Evolutionary conservation across 1,140 invertebrate species (phyloP), one percentile per base, ranked within the genome.

Genomic region (Bombyx mandarina): DNA sequence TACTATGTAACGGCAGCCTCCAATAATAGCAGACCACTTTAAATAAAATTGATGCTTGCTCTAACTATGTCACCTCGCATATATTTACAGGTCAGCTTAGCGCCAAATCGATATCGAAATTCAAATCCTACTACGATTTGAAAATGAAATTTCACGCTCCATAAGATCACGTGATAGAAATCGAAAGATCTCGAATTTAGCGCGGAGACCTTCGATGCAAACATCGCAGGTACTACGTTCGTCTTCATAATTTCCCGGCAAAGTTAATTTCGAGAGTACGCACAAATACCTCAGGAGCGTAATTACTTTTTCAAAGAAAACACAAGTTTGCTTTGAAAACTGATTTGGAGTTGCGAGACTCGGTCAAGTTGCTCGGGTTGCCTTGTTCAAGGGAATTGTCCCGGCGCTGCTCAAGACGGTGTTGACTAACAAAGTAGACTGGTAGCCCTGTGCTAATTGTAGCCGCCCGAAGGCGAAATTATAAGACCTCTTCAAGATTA

Each of bases 401-500:
- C 46, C 43, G 45, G 57, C 7, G 50, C 7, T 44, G 18, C 54
- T 44, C 42, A 51, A 61, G 54, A 56, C 55, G 59, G 63, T 65
- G 57, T 65, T 58, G 54, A 45, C 45, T 56, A 57, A 54, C 57
- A 60, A 65, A 61, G 54, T 54, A 53, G 42, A 49, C 35, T 52
- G 35, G 26, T 10, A 42, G 12, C 54, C 54, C 54, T 6, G 45
- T 45, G 43, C 57, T 65, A 65, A 61, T 65, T 65, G 54, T 51
- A 58, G 43, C 48, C 18, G 50, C 53, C 51, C 50, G 8, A 12
- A 45, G 63, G 26, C 45, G 8, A 60, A 62, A 60, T 65, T 65
- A 60, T 47, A 62, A 62, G 63, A 61, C 54, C 45, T 59, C 44
- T 52, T 57, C n/a, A 55, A 52, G 60, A 57, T 60, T 49, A 62